A percentile compares a stretch with the other conserved stretches of the same genome.
Conservation (phyloP, 2,888 invertebrate genomes). For the Myopa testacea region DNA sequence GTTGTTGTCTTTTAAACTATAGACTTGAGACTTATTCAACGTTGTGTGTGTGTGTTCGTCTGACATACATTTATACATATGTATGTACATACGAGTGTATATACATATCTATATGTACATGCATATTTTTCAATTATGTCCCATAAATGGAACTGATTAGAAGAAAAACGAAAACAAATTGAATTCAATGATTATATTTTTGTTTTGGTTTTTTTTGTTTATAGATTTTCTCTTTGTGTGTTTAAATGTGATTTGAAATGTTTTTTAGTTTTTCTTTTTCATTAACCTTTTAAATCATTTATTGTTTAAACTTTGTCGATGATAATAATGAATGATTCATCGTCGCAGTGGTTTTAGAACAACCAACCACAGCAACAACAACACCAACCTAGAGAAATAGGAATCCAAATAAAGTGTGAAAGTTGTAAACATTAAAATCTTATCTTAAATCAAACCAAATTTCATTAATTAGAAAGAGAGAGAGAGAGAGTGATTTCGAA, state of each 20-base stretch:
- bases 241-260: slow-evolving; percentile 1
- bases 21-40: background rate
- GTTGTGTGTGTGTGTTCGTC: background rate
- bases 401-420: too few relatives aligned
- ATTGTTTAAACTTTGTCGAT: background rate
- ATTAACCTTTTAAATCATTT: background rate
- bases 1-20: slow-evolving; percentile 1
- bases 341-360: background rate
- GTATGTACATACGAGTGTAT: too few relatives aligned
- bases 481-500: too few relatives aligned
- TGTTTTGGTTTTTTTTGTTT: slow-evolving; percentile 10
- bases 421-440: too few relatives aligned
- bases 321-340: background rate
- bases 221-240: background rate
- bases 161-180: slow-evolving; percentile 17
- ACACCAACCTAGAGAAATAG: too few relatives aligned
- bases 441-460: too few relatives aligned
- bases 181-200: slow-evolving; percentile 4
- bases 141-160: slow-evolving; percentile 19
- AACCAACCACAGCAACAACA: background rate
- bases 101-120: too few relatives aligned
- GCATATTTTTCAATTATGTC: background rate
- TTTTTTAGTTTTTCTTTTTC: background rate
- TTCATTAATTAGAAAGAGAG: too few relatives aligned
- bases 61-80: background rate